Percentiles rank a stretch among this genome's conserved stretches.
These are phyloP conservation scores for Actenoides lindsayi DNA, from an alignment of 2,113 vertebrate genomes.

Conservation along the genomic window DNA sequence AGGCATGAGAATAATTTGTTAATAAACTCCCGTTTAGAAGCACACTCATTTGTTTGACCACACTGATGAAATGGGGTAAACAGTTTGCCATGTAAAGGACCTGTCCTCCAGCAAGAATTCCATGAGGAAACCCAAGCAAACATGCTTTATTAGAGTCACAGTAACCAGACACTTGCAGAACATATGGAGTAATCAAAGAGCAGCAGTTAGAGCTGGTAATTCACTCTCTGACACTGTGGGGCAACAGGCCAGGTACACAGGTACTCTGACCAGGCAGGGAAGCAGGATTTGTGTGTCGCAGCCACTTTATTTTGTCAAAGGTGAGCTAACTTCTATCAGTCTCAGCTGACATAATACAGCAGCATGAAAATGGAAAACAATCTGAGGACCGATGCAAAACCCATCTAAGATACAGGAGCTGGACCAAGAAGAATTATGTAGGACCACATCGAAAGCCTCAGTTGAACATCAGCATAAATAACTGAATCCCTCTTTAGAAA, in stretches of 20 bases:
- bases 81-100: background rate
- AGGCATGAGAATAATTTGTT: constrained; percentile 72
- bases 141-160: constrained; percentile 60
- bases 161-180: background rate
- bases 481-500: background rate
- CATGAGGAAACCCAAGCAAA: constrained; percentile 58
- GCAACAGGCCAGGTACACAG: background rate
- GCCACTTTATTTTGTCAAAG: background rate
- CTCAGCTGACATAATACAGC: background rate
- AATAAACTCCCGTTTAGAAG: constrained; percentile 59
- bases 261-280: accelerated
- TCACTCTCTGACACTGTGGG: background rate
- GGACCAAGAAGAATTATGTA: background rate
- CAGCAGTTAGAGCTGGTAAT: background rate
- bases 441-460: background rate
- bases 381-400: background rate
- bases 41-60: constrained; percentile 27
- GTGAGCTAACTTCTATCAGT: background rate
- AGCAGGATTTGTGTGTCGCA: background rate
- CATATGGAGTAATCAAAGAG: background rate
- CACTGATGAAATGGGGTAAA: background rate
- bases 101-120: background rate
- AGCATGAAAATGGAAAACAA: background rate
- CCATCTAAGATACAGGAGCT: background rate
- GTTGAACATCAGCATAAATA: background rate